Percentiles rank a stretch among this genome's conserved stretches.
These are phyloP conservation scores for Eupeodes latifasciatus DNA, from an alignment of 2,888 invertebrate genomes.

Conservation along the genomic window DNA sequence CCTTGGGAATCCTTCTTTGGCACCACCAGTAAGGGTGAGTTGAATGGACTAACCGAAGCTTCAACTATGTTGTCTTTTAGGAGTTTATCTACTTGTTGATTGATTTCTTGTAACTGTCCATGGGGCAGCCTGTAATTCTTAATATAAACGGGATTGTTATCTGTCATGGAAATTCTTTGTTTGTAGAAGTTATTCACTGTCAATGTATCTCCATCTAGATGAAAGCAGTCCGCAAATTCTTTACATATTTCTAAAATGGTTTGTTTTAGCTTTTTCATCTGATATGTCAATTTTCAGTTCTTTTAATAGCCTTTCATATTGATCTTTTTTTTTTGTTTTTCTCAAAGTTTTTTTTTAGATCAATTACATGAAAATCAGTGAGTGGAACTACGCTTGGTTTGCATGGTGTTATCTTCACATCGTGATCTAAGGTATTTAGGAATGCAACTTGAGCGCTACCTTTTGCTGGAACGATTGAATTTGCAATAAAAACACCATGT, in stretches of 20 bases:
- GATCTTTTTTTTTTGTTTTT: not conserved
- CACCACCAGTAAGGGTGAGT: not conserved
- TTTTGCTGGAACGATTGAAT: conserved; percentile 7
- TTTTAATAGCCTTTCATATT: not conserved
- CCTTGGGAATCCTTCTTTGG: too few relatives aligned
- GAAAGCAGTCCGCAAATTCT: not conserved
- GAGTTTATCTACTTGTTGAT: not conserved
- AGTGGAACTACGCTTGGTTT: not conserved
- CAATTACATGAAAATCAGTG: not conserved
- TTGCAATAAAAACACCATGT: conserved; percentile 20
- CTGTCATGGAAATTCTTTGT: not conserved
- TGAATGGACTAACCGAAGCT: not conserved
- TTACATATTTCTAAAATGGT: not conserved
- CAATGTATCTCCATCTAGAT: not conserved
- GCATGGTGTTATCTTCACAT: not conserved
- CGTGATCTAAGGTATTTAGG: conserved; percentile 7
- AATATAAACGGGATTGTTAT: not conserved
- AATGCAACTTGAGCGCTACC: conserved; percentile 12
- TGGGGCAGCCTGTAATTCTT: not conserved
- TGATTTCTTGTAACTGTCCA: not conserved
- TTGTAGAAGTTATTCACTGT: conserved; percentile 16
- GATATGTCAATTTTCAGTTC: not conserved
- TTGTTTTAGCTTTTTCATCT: not conserved
- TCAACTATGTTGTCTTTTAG: not conserved
- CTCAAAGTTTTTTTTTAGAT: not conserved